Conservation (phyloP, 2,797 vertebrate genomes). For the Morelia viridis region DNA sequence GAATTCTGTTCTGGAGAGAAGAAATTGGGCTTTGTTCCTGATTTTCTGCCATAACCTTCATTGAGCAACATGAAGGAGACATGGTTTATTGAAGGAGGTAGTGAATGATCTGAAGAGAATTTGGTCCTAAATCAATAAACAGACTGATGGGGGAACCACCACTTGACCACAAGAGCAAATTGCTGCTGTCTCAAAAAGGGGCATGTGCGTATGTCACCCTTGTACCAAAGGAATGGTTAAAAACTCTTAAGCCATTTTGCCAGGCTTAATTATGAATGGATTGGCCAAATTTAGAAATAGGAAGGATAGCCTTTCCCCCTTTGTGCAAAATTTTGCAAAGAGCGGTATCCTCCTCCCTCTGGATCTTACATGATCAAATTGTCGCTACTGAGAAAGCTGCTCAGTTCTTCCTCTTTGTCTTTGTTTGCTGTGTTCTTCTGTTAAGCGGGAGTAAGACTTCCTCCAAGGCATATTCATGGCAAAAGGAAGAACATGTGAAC, state of each 20-base stretch:
- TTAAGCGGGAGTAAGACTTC: constrained; percentile 24
- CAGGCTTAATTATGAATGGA: constrained; percentile 49
- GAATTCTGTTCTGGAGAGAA: constrained; percentile 23
- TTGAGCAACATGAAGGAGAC: constrained; percentile 32
- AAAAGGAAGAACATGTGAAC: constrained; percentile 44
- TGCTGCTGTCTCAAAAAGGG: constrained; percentile 35
- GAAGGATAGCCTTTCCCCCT: constrained; percentile 36
- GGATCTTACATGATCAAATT: constrained; percentile 21
- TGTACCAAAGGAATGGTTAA: constrained; percentile 16
- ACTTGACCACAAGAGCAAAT: constrained; percentile 48
- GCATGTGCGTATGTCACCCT: constrained; percentile 35
- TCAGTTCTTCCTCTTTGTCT: constrained; percentile 37
- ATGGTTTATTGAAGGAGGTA: not conserved
- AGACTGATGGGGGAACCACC: constrained; percentile 40
- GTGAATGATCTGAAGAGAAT: constrained; percentile 32
- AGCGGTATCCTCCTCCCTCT: constrained; percentile 42
- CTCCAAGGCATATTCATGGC: constrained; percentile 43
- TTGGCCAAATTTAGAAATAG: constrained; percentile 56
- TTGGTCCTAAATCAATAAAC: not conserved
- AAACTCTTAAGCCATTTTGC: constrained; percentile 42
- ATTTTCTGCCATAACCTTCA: constrained; percentile 6
- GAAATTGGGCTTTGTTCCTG: constrained; percentile 22
- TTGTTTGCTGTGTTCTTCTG: not conserved
- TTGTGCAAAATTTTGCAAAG: constrained; percentile 15
- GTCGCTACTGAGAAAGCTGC: constrained; percentile 15